phyloP scores from a whole-genome alignment of 2,888 invertebrate species.

The Drosophila subsilvestris region DNA sequence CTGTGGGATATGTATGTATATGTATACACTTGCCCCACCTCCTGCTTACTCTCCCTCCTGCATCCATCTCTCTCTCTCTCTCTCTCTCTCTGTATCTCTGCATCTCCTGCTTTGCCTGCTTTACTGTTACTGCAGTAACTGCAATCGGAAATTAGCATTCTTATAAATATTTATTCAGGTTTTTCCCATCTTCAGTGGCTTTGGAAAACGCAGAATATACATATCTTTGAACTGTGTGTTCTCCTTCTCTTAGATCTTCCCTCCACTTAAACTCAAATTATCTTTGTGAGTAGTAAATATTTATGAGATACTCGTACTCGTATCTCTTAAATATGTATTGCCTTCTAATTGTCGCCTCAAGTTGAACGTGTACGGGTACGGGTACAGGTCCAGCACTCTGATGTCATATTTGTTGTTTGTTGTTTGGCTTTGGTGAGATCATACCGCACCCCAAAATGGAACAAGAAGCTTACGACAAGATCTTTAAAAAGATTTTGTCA shows the following conservation, averaged over 20 bases:
- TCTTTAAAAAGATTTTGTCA: slow-evolving; percentile 20
- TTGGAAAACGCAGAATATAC: slow-evolving; percentile 26
- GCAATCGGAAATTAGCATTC: slow-evolving; percentile 66
- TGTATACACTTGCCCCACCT: slow-evolving; percentile 16
- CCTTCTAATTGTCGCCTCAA: slow-evolving; percentile 67
- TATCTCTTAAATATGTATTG: slow-evolving; percentile 35
- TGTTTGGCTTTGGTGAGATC: slow-evolving; percentile 60
- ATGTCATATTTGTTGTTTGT: slow-evolving; percentile 58
- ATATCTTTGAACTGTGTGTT: slow-evolving; percentile 37
- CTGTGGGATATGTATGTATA: slow-evolving; percentile 40
- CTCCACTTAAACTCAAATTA: slow-evolving; percentile 9
- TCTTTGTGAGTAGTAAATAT: slow-evolving; percentile 67
- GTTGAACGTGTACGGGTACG: slow-evolving; percentile 66
- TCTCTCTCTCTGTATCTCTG: neutral
- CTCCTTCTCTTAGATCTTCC: neutral
- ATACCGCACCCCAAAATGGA: slow-evolving; percentile 50
- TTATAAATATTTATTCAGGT: slow-evolving; percentile 67
- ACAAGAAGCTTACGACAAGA: slow-evolving; percentile 19
- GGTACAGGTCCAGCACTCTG: slow-evolving; percentile 42
- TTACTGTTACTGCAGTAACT: slow-evolving; percentile 56
- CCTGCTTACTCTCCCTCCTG: neutral
- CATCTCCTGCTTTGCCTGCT: slow-evolving; percentile 39
- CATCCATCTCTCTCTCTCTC: neutral
- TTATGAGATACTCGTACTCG: slow-evolving; percentile 58
- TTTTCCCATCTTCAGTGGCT: slow-evolving; percentile 32